Evolutionary conservation across 2,113 vertebrate genomes (phyloP), one percentile per base, ranked within the genome.

Genomic region (Thomomys bottae): DNA sequence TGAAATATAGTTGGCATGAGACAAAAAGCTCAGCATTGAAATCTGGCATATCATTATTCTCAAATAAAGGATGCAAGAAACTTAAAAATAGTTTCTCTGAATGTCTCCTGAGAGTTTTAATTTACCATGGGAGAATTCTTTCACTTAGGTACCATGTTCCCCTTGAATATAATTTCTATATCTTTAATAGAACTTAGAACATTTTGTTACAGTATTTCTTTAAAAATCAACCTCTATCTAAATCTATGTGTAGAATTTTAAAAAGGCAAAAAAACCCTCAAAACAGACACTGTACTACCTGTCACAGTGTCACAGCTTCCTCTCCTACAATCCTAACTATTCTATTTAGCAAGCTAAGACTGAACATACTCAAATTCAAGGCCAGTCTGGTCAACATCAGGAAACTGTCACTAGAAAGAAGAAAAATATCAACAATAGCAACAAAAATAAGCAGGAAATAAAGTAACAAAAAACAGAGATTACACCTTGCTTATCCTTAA

Each of bases 101-200:
- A 78, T 42, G 42, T 63, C 45, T 88, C 59, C 23, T 68, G 5
- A 10, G 12, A 67, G 34, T 76, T 72, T 80, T 59, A 85, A 64
- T 54, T 79, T 34, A 70, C 59, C 86, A 78, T 45, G 87, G 14
- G 30, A 72, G 36, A 87, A 68, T 86, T 82, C 34, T 61, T 40
- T 79, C 76, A 64, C 24, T 59, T 70, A 18, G 75, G 32, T 63
- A 70, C 73, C 75, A 4, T 82, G 2, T 24, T 40, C 54, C 28
- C 10, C 20, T 54, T 34, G 23, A 89, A 28, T 63, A 40, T 82
- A 34, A 88, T 45, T 59, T 11, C 1, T 45, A 5, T 9, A 12
- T 78, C 10, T 36, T 3, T 12, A 86, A 64, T 15, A 75, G 10
- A 23, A 64, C 40, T 77, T 32, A 54, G 23, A 42, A 36, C 8